Percentiles rank a stretch among this genome's conserved stretches.
Evolutionary conservation across 2,113 vertebrate species (phyloP).

Genomic region (Zosterops borbonicus): DNA sequence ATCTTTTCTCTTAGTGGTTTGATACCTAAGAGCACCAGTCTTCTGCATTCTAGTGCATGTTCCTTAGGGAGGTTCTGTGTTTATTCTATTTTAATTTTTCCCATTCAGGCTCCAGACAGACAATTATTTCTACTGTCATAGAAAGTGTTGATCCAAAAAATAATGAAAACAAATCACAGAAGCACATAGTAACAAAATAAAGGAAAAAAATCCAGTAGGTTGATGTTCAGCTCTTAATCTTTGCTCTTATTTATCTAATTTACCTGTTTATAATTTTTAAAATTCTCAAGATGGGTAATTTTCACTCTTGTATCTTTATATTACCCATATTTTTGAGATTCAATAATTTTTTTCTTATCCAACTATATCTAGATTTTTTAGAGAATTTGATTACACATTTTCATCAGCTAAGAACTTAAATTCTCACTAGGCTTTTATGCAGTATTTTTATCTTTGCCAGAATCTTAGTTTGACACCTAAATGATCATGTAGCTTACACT

Average conservation of each 20-base stretch:
- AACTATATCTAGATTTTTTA: conserved; percentile 9
- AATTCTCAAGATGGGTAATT: neutral
- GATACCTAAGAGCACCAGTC: neutral
- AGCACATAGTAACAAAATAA: neutral
- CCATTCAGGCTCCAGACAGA: neutral
- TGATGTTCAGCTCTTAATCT: neutral
- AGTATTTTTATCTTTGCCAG: conserved; percentile 45
- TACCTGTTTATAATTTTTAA: neutral
- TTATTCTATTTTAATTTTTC: neutral
- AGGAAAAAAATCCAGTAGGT: neutral
- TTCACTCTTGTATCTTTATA: neutral
- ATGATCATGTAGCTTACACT: conserved; percentile 38
- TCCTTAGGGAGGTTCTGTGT: neutral
- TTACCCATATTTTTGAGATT: neutral
- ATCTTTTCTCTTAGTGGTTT: neutral
- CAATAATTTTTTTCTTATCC: neutral
- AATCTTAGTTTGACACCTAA: conserved; percentile 50
- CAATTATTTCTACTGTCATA: neutral
- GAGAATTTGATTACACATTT: conserved; percentile 26
- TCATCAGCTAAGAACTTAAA: neutral
- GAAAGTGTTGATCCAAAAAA: neutral
- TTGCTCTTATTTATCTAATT: neutral
- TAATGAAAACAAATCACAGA: neutral
- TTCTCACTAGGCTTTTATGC: conserved; percentile 32
- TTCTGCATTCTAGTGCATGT: neutral